phyloP scores from a whole-genome alignment of 2,797 vertebrate species.

The Danio kyathit region DNA sequence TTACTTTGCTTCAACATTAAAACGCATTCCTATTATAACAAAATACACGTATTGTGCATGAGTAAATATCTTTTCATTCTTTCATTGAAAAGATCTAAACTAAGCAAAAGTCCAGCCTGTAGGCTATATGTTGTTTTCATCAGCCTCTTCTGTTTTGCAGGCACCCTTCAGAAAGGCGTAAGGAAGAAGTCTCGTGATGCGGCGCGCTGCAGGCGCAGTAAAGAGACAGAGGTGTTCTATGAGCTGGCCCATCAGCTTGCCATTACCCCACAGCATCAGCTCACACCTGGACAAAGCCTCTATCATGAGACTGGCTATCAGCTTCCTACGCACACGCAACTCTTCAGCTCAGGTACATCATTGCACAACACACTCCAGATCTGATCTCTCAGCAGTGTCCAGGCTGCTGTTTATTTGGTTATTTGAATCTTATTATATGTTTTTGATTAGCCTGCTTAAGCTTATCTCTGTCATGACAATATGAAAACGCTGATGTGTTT shows the following conservation, averaged over 20 bases:
- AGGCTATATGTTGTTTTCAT: conserved; percentile 18
- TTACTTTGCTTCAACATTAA: not conserved
- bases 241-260: conserved; percentile 76
- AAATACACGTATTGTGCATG: not conserved
- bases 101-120: not conserved
- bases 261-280: conserved; percentile 81
- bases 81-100: not conserved
- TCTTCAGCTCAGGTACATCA: conserved; percentile 57
- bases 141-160: conserved; percentile 27
- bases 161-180: conserved; percentile 79
- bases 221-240: conserved; percentile 88
- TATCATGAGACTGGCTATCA: conserved; percentile 90
- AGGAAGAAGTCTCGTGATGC: conserved; percentile 89
- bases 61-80: not conserved
- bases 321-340: conserved; percentile 76
- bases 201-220: conserved; percentile 85
- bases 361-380: not conserved
- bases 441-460: no score
- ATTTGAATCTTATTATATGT: no score
- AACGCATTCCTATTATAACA: not conserved
- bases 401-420: no score
- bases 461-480: no score
- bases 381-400: no score
- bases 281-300: conserved; percentile 89
- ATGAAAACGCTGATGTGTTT: no score